Base-by-base conservation (phyloP, 2,113 vertebrate genomes). In the Arenaria interpres region DNA sequence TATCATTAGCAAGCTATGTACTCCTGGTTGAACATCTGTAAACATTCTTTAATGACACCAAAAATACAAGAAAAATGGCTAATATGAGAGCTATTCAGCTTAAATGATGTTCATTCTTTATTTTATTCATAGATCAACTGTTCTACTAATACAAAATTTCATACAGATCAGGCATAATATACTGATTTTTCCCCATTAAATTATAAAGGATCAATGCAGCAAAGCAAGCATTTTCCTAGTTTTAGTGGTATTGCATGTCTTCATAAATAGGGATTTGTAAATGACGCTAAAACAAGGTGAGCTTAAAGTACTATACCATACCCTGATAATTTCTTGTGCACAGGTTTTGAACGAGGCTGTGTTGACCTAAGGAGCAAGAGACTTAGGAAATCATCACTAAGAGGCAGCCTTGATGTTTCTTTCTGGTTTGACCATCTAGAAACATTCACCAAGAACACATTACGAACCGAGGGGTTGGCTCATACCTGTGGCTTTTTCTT, bases 401-500 rank as follows among this genome's bases (percentile, higher is more conserved):
- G 23, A 72, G 14, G 9, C 0, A 1, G 5, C 2, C 5, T 56
- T 41, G 53, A 1, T 37, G 35, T 66, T 74, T 85, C n/a, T 46
- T 80, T 63, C 50, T 91, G 27, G 4, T 66, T 69, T 80, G 84
- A 53, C 5, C 9, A 37, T 22, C 13, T 46, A 57, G 63, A 83
- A 77, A 45, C 17, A n/a, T 6, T 53, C 45, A 45, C 8, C 32
- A 74, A 71, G 12, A 50, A 16, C 20, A 41, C 8, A 12, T 48
- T 45, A 30, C 1, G 10, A 60, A 68, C 0, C 0, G 9, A 18
- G 5, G 4, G 3, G 1, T 3, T 64, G 39, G 4, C 19, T 91
- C n/a, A 17, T 12, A 64, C 4, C 30, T 35, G 9, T 82, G 33
- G 15, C 48, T 32, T n/a, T 46, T n/a, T 64, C 21, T 84, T 75